Base-by-base conservation (phyloP, 1,140 invertebrate genomes). In the Papilio xuthus region DNA sequence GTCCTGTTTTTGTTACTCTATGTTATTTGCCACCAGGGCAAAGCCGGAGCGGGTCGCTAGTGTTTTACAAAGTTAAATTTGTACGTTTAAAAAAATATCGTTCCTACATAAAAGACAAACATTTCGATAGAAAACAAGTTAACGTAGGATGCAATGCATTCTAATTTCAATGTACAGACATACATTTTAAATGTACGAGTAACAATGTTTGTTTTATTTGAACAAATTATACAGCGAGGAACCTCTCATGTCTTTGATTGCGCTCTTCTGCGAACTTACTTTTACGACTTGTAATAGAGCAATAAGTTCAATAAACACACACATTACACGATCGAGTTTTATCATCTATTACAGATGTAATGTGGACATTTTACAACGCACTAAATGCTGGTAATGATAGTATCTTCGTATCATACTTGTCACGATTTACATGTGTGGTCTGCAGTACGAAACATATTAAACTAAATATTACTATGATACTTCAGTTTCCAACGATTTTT, bases 211-310 rank as follows among this genome's bases (percentile, higher is more conserved):
- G 83, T 89, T 88, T 87, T 87, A 86, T 86, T 85, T 80, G 79
- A 78, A 77, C 79, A 90, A 92, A 90, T 92, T 90, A 90, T 85
- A 92, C 81, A 82, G 80, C 84, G 84, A 60, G 79, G 82, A 80
- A 83, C 67, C 83, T 80, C 85, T 85, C 83, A 85, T 70, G 70
- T 79, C 77, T 77, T 78, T 84, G 86, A 85, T 84, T 81, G 74
- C 77, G 84, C 80, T 76, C 82, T 87, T 84, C 83, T 81, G 81
- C 83, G 79, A 84, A 82, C 79, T 85, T 84, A 86, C 80, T 79
- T 86, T 90, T 90, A 88, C 82, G 84, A 85, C 84, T 83, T 86
- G 69, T 87, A 91, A 91, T 91, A 83, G 83, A 84, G 83, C 88
- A 85, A 86, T 88, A 84, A 82, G 75, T 72, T 79, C 77, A 80